Base-by-base conservation (phyloP, 2,113 vertebrate genomes). In the Crotophaga sulcirostris region DNA sequence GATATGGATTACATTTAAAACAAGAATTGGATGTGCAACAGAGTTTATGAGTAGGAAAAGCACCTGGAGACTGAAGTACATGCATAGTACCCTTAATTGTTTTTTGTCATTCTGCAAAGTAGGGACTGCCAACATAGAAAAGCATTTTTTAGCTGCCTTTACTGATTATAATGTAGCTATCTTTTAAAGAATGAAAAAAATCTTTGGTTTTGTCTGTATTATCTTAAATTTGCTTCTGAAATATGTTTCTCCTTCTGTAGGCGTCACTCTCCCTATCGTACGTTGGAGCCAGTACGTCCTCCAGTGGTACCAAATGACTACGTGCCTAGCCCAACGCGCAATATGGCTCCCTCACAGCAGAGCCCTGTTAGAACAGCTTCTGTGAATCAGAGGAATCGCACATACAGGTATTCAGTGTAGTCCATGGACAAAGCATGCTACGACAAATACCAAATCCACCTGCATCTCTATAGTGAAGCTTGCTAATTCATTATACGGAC, bases 221-320 rank as follows among this genome's bases (percentile, higher is more conserved):
- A 16, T 51, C 73, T 82, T 94, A 34, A n/a, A 91, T 89, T n/a
- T 90, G 67, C 74, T 66, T 94, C 70, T 38, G 89, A 93, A 89
- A 68, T 96, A 66, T 94, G 77, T 91, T 97, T 95, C 97, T 98
- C 86, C 96, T 93, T 97, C 97, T 98, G 97, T 98, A 99, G 99
- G 98, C 99, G 99, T 97, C 99, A 99, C 98, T 99, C 99, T 98
- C 99, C 99, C 96, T 99, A 99, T 97, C 98, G 99, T 98, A 99
- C 99, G 31, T 98, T 99, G 93, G 99, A 99, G 98, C 99, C 99
- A 54, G 99, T 99, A 97, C 99, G 99, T 98, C 99, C 99, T 90
- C 99, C 99, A 44, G 99, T 99, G 98, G 98, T 99, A 97, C 99
- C 99, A 98, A 99, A 99, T 96, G 99, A 99, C 98, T 99, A 99